phyloP scores from a whole-genome alignment of 1,140 invertebrate genomes.

The Drosophila oshimai region DNA sequence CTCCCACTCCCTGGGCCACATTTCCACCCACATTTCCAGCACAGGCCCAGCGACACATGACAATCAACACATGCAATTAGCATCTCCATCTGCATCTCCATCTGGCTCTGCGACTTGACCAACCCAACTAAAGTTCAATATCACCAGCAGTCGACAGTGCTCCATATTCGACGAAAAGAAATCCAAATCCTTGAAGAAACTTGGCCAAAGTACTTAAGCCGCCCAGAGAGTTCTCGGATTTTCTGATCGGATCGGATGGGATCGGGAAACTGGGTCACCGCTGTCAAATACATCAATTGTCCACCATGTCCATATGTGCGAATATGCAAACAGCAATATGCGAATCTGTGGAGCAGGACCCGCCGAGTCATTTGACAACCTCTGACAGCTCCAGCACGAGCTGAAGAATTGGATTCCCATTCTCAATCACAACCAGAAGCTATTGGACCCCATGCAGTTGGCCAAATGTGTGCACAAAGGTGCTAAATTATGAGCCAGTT shows the following conservation, averaged over 20 bases:
- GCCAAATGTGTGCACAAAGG: slow-evolving; percentile 23
- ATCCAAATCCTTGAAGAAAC: slow-evolving; percentile 65
- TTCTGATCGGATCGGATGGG: neutral
- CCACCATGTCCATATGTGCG: slow-evolving; percentile 13
- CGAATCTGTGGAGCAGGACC: slow-evolving; percentile 56
- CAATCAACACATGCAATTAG: slow-evolving; percentile 63
- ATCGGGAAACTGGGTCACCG: slow-evolving; percentile 59
- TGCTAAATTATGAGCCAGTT: slow-evolving; percentile 21
- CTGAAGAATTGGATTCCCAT: slow-evolving; percentile 24
- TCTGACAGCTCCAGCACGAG: slow-evolving; percentile 55
- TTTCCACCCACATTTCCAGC: slow-evolving; percentile 20
- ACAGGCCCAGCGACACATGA: slow-evolving; percentile 41
- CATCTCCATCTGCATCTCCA: slow-evolving; percentile 16
- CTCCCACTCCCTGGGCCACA: slow-evolving; percentile 22
- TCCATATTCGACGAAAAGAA: neutral
- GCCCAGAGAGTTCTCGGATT: slow-evolving; percentile 8
- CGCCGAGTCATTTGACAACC: slow-evolving; percentile 58
- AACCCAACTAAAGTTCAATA: slow-evolving; percentile 59
- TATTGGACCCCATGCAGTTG: slow-evolving; percentile 15
- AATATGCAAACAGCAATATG: slow-evolving; percentile 24
- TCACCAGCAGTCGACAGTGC: slow-evolving; percentile 11
- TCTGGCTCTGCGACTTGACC: slow-evolving; percentile 8
- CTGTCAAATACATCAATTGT: slow-evolving; percentile 61
- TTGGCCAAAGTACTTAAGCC: slow-evolving; percentile 66
- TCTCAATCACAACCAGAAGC: slow-evolving; percentile 31